A percentile compares a stretch with the other conserved stretches of the same genome.
Conservation (phyloP, 2,797 vertebrate species). For the Vespertilio murinus region DNA sequence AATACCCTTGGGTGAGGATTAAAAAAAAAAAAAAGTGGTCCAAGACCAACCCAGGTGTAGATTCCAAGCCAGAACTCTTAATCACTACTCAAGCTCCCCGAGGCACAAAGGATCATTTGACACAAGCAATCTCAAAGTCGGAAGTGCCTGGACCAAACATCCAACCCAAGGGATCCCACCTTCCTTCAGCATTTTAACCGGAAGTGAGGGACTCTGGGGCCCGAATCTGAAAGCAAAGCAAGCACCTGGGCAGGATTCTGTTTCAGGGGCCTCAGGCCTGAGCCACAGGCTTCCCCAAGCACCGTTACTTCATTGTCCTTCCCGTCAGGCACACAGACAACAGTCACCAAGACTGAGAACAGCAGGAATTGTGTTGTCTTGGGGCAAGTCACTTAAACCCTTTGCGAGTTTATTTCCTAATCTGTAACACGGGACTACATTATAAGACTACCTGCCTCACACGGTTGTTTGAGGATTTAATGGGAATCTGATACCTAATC, state of each 20-base stretch:
- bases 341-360: not conserved
- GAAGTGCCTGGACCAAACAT: not conserved
- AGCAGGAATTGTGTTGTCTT: not conserved
- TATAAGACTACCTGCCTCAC: not conserved
- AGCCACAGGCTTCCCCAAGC: not conserved
- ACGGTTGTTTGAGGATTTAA: not conserved
- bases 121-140: not conserved
- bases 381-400: not conserved
- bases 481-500: not conserved
- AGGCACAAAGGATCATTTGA: not conserved
- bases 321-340: not conserved
- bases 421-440: not conserved
- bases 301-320: not conserved
- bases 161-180: not conserved
- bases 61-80: not conserved
- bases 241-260: not conserved
- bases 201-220: not conserved
- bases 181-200: not conserved
- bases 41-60: not conserved
- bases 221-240: not conserved
- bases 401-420: not conserved
- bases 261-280: not conserved
- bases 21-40: too few relatives aligned
- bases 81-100: not conserved
- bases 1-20: too few relatives aligned